These are phyloP conservation scores for Micrasema longulum DNA, from an alignment of 1,140 invertebrate genomes.

Conservation along the genomic window DNA sequence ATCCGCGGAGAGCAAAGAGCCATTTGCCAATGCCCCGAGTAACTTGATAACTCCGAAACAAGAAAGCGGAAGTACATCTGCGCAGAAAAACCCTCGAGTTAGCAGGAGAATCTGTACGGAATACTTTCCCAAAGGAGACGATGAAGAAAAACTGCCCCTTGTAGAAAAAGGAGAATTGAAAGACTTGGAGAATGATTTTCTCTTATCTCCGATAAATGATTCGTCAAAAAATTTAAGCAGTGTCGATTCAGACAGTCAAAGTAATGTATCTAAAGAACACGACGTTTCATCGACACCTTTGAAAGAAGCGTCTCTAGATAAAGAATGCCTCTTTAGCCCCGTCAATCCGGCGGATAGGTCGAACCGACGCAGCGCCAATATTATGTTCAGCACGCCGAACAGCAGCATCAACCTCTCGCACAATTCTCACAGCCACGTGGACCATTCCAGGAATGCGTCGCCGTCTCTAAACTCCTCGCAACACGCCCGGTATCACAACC, in stretches of 20 bases:
- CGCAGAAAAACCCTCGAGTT: background rate
- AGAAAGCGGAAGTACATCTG: background rate
- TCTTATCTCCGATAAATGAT: background rate
- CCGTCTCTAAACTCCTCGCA: background rate
- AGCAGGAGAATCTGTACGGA: constrained; percentile 23
- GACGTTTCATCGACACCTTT: constrained; percentile 5
- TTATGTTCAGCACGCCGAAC: constrained; percentile 45
- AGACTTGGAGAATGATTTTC: background rate
- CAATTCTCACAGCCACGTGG: background rate
- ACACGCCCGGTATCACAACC: background rate
- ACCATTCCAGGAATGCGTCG: background rate
- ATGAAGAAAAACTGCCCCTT: background rate
- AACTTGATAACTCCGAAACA: background rate
- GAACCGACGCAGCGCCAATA: background rate
- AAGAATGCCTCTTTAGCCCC: constrained; percentile 40
- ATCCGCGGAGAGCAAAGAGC: background rate
- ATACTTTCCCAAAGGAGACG: constrained; percentile 14
- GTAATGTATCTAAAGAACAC: background rate
- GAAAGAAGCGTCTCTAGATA: constrained; percentile 15
- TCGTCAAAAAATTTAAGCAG: background rate
- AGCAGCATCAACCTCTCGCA: constrained; percentile 2
- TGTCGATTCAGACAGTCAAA: background rate
- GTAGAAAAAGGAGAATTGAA: constrained; percentile 6
- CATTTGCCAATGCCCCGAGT: background rate
- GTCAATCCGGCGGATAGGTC: constrained; percentile 33